Evolutionary conservation across 2,888 invertebrate genomes (phyloP).

Genomic region (Anaspis maculata): DNA sequence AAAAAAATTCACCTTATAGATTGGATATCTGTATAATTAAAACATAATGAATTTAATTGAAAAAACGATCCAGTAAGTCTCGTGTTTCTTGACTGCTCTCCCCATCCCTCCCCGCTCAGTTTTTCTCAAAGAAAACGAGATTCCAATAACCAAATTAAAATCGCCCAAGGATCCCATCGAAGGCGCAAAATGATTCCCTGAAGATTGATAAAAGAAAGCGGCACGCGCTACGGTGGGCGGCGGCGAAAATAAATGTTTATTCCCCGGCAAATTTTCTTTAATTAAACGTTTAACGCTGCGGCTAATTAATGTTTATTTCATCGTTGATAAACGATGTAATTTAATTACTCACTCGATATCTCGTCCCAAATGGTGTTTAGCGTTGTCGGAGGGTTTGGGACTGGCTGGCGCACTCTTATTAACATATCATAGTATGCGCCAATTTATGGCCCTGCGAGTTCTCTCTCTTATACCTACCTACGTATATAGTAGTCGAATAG

Average conservation of each 20-base stretch:
- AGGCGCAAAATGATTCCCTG: too few species aligned
- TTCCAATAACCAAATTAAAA: too few species aligned
- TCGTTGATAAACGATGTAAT: constrained; percentile 26
- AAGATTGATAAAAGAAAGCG: too few species aligned
- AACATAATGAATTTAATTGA: too few species aligned
- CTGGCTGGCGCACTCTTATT: constrained; percentile 18
- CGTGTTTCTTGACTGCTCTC: too few species aligned
- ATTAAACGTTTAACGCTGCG: constrained; percentile 23
- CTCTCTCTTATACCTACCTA: constrained; percentile 15
- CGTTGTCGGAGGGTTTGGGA: constrained; percentile 14
- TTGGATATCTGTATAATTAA: too few species aligned
- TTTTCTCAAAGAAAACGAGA: too few species aligned
- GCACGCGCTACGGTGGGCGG: too few species aligned
- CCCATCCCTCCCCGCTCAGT: too few species aligned
- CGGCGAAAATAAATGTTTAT: constrained; percentile 18
- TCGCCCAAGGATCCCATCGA: too few species aligned
- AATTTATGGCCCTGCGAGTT: constrained; percentile 20
- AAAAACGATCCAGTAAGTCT: too few species aligned
- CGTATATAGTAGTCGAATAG: constrained; percentile 11
- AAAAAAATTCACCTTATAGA: too few species aligned
- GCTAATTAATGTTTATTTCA: constrained; percentile 29
- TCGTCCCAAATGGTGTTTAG: constrained; percentile 20
- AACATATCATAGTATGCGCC: constrained; percentile 20
- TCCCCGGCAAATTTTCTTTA: constrained; percentile 23
- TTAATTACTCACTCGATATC: constrained; percentile 25